Evolutionary conservation across 2,113 vertebrate genomes (phyloP), one percentile per base, ranked within the genome.

Genomic region (Heptranchias perlo): DNA sequence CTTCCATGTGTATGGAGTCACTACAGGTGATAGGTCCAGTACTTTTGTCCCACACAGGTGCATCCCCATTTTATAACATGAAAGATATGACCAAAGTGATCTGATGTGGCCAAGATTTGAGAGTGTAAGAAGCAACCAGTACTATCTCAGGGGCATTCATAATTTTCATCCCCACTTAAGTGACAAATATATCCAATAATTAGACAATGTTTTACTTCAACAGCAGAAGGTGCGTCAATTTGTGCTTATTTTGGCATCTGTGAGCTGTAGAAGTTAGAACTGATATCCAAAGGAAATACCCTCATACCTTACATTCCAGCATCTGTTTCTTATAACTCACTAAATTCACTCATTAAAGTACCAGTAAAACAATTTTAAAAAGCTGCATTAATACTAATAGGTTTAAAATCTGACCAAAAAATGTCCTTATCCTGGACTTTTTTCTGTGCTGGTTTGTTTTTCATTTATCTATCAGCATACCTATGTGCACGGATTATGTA

Each of bases 221-320:
- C 8, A 58, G 87, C 31, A 16, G 52, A 35, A 91, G 31, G 28
- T 58, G 31, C 35, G 52, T 28, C 61, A 7, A n/a, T 67, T 47
- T 65, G 14, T 23, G 2, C 47, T 44, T 65, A 39, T 94, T 25
- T 94, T 94, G 92, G 92, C 92, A 65, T 28, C n/a, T 23, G 39
- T 44, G 7, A 65, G 44, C 92, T 64, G 91, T 44, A 58, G n/a
- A 62, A 62, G 16, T 52, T 47, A 39, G 92, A 65, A 94, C 21
- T 64, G 18, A n/a, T 47, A 94, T 65, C 92, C 21, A 23, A 94
- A 65, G n/a, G 62, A 94, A 64, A 94, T 94, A 44, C 25, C 23
- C 62, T 94, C 62, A 23, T 94, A 35, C 62, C 39, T 94, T 47
- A 67, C 92, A 94, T 94, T 65, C 62, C 92, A 94, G 10, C 58